Base-by-base conservation (phyloP, 2,797 vertebrate genomes). In the Sebastes ruberrimus region DNA sequence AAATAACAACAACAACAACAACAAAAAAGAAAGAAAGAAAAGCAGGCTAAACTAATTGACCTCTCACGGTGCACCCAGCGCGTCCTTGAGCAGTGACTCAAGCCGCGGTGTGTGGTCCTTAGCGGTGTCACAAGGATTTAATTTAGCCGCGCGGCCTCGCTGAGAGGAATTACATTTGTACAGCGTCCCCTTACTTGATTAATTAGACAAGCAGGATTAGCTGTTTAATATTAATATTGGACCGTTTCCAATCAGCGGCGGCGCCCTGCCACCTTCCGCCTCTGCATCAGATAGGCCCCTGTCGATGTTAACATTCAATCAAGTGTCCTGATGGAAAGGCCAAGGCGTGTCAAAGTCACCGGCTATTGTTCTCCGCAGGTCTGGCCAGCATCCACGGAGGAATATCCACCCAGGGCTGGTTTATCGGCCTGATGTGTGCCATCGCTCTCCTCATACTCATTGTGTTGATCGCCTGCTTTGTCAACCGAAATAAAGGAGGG, bases 401-500 rank as follows among this genome's bases (percentile, higher is more conserved):
- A 86, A 97, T 99, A 87, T 97, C 98, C 81, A 97, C 97, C 67
- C 97, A 98, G 93, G 97, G 98, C 84, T 99, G 99, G 99, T 99
- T 99, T 88, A 99, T 99, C 77, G 98, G 99, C 76, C 80, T 99
- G 91, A 98, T 99, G 98, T 97, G 97, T 3, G 98, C 98, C 28
- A 89, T 99, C 5, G 98, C 98, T 84, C 92, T 98, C 56, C 98
- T 99, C 86, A 99, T 97, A 0, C 96, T 99, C 55, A 93, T 96
- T 78, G 93, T 99, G 87, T 90, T 99, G 65, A 97, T 97, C 2
- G 86, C 97, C 79, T 99, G 99, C 95, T 99, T 99, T 90, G 97
- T 99, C 94, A 97, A 97, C 94, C 97, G 98, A 89, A 99, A 99
- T 90, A 97, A 96, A 95, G 99, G 99, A 86, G 99, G 99, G 42